phyloP scores from a whole-genome alignment of 2,797 vertebrate genomes.

The Onychomys torridus region DNA sequence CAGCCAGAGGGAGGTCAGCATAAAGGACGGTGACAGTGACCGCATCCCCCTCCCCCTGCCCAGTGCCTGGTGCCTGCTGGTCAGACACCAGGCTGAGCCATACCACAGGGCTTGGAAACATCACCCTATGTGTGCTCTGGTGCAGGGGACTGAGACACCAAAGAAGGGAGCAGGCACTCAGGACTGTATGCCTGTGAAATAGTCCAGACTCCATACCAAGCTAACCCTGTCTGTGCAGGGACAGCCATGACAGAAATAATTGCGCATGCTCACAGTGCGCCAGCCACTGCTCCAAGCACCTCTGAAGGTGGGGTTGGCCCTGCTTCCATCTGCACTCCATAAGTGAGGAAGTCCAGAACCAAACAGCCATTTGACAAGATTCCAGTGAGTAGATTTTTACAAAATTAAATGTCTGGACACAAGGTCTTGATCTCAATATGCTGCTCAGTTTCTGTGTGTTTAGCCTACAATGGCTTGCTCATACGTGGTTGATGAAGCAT shows the following conservation, averaged over 20 bases:
- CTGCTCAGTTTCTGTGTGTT: not conserved
- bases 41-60: not conserved
- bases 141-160: not conserved
- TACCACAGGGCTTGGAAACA: not conserved
- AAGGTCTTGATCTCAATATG: not conserved
- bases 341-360: not conserved
- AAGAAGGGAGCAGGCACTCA: not conserved
- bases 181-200: not conserved
- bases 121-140: not conserved
- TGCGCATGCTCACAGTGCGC: not conserved
- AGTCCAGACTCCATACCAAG: not conserved
- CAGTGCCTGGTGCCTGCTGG: not conserved
- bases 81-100: not conserved
- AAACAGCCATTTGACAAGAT: not conserved
- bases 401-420: not conserved
- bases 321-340: not conserved
- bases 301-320: rapidly evolving
- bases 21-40: not conserved
- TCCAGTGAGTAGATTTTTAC: not conserved
- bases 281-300: not conserved
- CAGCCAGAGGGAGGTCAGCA: not conserved
- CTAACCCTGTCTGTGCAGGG: not conserved
- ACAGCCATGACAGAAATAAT: not conserved
- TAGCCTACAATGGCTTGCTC: not conserved
- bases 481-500: not conserved